Evolutionary conservation across 2,113 vertebrate genomes (phyloP), one percentile per base, ranked within the genome.

Genomic region (Onychorhynchus coronatus): DNA sequence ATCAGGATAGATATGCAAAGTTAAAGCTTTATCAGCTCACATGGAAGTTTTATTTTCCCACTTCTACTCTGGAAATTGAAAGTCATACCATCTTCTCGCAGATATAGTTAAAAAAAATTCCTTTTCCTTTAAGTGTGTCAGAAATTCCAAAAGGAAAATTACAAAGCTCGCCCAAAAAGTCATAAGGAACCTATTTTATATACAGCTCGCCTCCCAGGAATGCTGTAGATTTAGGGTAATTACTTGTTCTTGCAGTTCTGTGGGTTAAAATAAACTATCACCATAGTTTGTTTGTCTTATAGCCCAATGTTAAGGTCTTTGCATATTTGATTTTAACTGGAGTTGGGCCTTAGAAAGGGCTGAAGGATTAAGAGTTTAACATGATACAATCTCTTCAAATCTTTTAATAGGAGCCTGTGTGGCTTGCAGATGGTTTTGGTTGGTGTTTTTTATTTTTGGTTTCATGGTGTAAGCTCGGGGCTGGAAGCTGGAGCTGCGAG

Each of bases 101-200:
- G 72, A 92, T 74, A 77, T 2, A 31, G 66, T 72, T 46, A 30
- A 84, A 85, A 84, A 85, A 83, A 62, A 63, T 62, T 41, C 37
- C 37, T 90, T 79, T 87, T 71, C 47, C 33, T 79, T 87, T 61
- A 47, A 27, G 56, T 52, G 25, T 89, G 71, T 95, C 91, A 93
- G 63, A 92, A 85, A 91, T 90, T 95, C 94, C 68, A 66, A 66
- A 78, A 89, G 68, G 85, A 95, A 91, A 94, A 75, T 90, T 67
- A 70, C 62, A 79, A 66, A 83, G 49, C 89, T 83, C 42, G 25
- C n/a, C 81, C 81, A 49, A 89, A 75, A 88, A 91, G 59, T 79
- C 91, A 91, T 93, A 94, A 92, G 93, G 85, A 95, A 93, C 42
- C 6, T 79, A 92, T 97, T 95, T 96, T 72, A 72, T 85, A 78